phyloP scores from a whole-genome alignment of 2,113 vertebrate genomes.

The Crotalus viridis region DNA sequence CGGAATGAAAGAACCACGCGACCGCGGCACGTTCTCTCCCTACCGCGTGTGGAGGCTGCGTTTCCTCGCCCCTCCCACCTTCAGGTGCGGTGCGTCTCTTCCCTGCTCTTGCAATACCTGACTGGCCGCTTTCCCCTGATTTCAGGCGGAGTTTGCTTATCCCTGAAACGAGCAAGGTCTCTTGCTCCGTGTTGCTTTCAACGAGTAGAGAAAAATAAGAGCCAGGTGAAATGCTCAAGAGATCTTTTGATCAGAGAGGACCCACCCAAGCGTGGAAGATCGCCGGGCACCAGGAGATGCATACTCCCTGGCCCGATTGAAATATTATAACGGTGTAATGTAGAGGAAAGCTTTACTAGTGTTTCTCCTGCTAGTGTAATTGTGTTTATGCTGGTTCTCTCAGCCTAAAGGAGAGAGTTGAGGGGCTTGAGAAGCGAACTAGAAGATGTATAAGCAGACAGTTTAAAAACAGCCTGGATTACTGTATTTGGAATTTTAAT shows the following conservation, averaged over 20 bases:
- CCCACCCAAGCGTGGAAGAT: not conserved
- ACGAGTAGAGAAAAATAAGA: no score
- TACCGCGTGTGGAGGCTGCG: no score
- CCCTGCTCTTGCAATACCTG: not conserved
- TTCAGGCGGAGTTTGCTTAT: not conserved
- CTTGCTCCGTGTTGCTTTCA: not conserved
- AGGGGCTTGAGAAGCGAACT: no score
- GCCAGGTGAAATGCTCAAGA: not conserved
- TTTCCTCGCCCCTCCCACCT: not conserved
- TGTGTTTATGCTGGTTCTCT: not conserved
- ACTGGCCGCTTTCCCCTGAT: not conserved
- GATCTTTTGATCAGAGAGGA: not conserved
- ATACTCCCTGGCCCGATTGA: not conserved
- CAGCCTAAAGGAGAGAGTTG: not conserved
- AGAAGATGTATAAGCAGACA: not conserved
- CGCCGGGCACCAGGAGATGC: not conserved
- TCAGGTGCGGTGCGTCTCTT: not conserved
- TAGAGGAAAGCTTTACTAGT: not conserved
- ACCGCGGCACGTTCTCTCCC: not conserved
- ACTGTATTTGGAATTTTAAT: not conserved
- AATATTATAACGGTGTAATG: not conserved
- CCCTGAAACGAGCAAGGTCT: not conserved
- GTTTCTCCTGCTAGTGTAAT: not conserved
- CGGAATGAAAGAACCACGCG: not conserved
- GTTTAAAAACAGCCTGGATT: not conserved